These are phyloP conservation scores for Allobates femoralis DNA, from an alignment of 2,797 vertebrate genomes.

Conservation along the genomic window DNA sequence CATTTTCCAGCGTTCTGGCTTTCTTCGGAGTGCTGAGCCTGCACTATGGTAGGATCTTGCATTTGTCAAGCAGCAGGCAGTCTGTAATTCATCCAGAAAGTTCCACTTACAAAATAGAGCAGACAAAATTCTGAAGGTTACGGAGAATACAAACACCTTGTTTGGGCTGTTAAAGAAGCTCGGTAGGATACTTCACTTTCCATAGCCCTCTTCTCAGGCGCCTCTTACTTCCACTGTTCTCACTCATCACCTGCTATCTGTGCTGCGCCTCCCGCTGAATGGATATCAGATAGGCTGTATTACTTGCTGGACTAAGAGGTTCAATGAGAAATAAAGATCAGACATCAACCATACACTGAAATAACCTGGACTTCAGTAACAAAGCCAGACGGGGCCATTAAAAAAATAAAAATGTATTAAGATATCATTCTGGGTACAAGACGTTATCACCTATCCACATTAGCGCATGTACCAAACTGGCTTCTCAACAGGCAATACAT, in stretches of 20 bases:
- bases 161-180: not conserved
- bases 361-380: not conserved
- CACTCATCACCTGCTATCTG: constrained; percentile 33
- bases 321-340: not conserved
- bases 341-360: not conserved
- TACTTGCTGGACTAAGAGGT: not conserved
- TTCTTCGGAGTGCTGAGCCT: constrained; percentile 32
- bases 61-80: constrained; percentile 56
- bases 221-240: constrained; percentile 15
- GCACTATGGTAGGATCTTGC: constrained; percentile 37
- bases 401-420: not conserved
- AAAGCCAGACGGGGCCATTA: not conserved
- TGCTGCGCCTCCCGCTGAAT: not conserved
- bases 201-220: constrained; percentile 2
- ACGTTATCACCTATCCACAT: no score
- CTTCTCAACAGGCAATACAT: no score
- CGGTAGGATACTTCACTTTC: constrained; percentile 7
- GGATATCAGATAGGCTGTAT: constrained; percentile 20
- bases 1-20: constrained; percentile 34
- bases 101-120: constrained; percentile 41
- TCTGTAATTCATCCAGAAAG: constrained; percentile 41
- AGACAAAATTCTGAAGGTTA: constrained; percentile 17
- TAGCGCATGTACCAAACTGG: no score
- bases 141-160: constrained; percentile 15
- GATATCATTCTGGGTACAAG: no score